Conservation (phyloP, 2,113 vertebrate species). For the Melanerpes aurifrons region DNA sequence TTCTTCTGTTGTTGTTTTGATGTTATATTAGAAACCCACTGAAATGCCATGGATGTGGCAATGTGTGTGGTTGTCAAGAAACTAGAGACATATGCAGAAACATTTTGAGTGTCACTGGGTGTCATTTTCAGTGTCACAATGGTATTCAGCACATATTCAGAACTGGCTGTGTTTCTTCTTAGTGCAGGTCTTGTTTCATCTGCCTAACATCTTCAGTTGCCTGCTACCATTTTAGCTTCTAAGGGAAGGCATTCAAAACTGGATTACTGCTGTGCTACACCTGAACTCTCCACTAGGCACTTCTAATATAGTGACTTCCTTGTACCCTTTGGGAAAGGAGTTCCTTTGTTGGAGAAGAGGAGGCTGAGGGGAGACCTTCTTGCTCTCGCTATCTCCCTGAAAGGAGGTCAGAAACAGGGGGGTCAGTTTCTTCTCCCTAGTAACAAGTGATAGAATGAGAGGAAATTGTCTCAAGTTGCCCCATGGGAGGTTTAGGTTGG, state of each 20-base stretch:
- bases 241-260: background rate
- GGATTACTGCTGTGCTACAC: background rate
- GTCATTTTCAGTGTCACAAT: no score
- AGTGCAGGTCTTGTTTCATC: background rate
- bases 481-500: no score
- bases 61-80: background rate
- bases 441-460: no score
- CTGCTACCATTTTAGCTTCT: background rate
- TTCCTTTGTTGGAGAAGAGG: no score
- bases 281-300: background rate
- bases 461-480: no score
- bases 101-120: background rate
- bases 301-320: background rate
- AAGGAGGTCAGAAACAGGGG: no score
- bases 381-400: no score
- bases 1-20: background rate
- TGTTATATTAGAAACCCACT: background rate
- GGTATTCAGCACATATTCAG: background rate
- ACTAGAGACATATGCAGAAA: background rate
- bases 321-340: background rate
- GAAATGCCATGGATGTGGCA: background rate
- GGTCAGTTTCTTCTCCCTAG: no score
- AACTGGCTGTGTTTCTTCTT: background rate
- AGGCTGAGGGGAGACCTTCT: no score
- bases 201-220: background rate